Evolutionary conservation across 2,888 invertebrate genomes (phyloP), one percentile per base, ranked within the genome.

Genomic region (Psylliodes chrysocephalus): DNA sequence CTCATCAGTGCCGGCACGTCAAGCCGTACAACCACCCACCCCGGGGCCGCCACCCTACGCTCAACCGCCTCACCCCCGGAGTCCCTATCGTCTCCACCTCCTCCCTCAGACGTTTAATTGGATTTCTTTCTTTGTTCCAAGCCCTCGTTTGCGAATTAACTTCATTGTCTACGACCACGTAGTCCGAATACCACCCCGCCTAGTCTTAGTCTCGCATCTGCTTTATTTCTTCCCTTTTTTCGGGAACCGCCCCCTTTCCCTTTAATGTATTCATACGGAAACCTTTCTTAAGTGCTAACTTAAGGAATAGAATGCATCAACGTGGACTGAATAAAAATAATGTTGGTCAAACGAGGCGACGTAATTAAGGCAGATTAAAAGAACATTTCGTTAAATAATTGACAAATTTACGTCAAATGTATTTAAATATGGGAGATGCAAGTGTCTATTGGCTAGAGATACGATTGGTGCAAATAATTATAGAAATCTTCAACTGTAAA

Each of bases 41-140:
- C 38, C 52, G 38, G 42, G 33, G 33, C 44, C 17, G 35, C 65
- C 63, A 57, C 60, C 42, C 25, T 17, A 22, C 51, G 28, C 47
- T 42, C 59, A 30, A 28, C 51, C 49, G 30, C 40, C 51, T 54
- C 47, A n/a, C n/a, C n/a, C n/a, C n/a, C n/a, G n/a, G n/a, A n/a
- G n/a, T n/a, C n/a, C n/a, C n/a, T n/a, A n/a, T 38, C 55, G 61
- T 61, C 68, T 60, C 59, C 51, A 49, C 53, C 73, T 72, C 75
- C 75, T 73, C 74, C 73, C 4, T n/a, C n/a, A 74, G 76, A 75
- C 78, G 77, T 80, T 81, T 81, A 81, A 81, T 81, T 81, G 80
- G 81, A 81, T 81, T 81, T 81, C 80, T 81, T 81, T 80, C 80
- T 78, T 75, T 77, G 75, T 75, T 77, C 74, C 76, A 72, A 74